These are phyloP conservation scores for Mus minutoides DNA, from an alignment of 2,797 vertebrate genomes.

Conservation along the genomic window DNA sequence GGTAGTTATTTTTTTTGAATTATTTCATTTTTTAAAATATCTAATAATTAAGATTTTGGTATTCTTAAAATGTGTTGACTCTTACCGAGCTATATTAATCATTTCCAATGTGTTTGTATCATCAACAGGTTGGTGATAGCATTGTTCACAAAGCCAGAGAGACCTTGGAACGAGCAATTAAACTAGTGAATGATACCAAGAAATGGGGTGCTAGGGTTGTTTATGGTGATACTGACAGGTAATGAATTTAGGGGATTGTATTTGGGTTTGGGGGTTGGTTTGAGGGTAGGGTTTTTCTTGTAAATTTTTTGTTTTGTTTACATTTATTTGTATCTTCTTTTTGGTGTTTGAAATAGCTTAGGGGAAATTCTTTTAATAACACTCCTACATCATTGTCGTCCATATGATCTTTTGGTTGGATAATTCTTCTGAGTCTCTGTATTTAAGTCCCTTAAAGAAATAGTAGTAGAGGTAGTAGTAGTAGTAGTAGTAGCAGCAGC, in stretches of 20 bases:
- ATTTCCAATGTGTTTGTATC: constrained; percentile 75
- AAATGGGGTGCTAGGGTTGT: constrained; percentile 98
- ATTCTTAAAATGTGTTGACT: constrained; percentile 39
- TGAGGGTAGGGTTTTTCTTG: not conserved
- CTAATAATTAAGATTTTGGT: constrained; percentile 59
- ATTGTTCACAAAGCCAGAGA: constrained; percentile 99
- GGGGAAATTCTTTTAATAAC: constrained; percentile 20
- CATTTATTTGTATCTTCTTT: constrained; percentile 33
- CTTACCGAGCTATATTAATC: constrained; percentile 48
- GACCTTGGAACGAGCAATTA: constrained; percentile 98
- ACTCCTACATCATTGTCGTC: not conserved
- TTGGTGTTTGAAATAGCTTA: constrained; percentile 49
- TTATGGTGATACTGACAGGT: constrained; percentile 98
- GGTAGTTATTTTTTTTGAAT: constrained; percentile 48
- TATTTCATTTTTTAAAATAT: constrained; percentile 59
- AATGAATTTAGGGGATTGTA: constrained; percentile 61
- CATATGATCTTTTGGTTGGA: constrained; percentile 22
- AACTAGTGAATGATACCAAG: constrained; percentile 97
- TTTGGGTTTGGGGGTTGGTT: not conserved
- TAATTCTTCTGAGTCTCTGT: constrained; percentile 45
- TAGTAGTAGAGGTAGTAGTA: not conserved
- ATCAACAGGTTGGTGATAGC: constrained; percentile 95
- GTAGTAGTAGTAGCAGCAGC: fast-evolving
- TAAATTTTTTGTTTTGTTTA: constrained; percentile 4
- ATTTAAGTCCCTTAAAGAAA: constrained; percentile 35